Percentiles rank a stretch among this genome's conserved stretches.
Conservation (phyloP, 2,888 invertebrate species). For the Osmoderma eremita region DNA sequence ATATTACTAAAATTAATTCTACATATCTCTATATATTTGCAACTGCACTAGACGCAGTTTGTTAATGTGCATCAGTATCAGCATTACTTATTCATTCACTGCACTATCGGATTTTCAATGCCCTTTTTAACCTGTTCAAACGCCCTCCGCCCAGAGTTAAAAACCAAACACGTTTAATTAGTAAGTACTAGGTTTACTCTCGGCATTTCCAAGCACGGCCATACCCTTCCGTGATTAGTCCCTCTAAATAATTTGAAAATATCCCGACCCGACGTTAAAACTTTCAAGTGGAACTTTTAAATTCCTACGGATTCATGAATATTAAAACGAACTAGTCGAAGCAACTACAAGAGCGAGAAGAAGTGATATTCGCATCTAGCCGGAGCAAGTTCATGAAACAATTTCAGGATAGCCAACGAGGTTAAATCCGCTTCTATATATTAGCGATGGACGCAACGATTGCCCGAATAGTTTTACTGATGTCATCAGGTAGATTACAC, state of each 20-base stretch:
- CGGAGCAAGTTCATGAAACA: background rate
- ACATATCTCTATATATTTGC: too few species aligned
- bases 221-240: conserved; percentile 1
- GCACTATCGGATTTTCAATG: too few species aligned
- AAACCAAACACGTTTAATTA: background rate
- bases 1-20: too few species aligned
- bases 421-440: background rate
- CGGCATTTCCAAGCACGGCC: background rate
- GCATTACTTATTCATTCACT: too few species aligned
- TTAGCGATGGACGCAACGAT: too few species aligned
- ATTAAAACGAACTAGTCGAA: background rate
- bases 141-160: background rate
- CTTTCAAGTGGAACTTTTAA: conserved; percentile 9
- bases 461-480: too few species aligned
- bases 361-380: background rate
- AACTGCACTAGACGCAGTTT: too few species aligned
- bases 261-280: conserved; percentile 2
- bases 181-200: background rate
- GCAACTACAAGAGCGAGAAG: background rate
- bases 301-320: conserved; percentile 11
- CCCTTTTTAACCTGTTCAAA: too few species aligned
- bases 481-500: too few species aligned
- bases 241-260: conserved; percentile 15
- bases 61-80: too few species aligned
- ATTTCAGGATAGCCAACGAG: background rate